phyloP scores from a whole-genome alignment of 2,888 invertebrate species.

The Iphiclides podalirius region DNA sequence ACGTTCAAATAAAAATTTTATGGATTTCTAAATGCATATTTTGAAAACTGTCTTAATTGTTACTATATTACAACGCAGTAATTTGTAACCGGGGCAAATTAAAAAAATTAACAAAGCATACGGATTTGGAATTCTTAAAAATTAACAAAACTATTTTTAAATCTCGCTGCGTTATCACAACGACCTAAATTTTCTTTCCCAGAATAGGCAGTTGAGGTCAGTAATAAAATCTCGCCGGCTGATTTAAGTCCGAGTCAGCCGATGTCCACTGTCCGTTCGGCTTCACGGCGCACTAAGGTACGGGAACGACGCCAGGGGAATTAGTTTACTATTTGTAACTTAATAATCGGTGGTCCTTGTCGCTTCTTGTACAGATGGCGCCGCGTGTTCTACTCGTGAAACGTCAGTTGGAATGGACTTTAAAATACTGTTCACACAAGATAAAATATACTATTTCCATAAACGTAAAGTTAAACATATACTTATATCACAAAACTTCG shows the following conservation, averaged over 20 bases:
- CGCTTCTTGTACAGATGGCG: conserved; percentile 3
- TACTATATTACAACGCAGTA: no score
- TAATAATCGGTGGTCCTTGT: conserved; percentile 18
- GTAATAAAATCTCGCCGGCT: conserved; percentile 34
- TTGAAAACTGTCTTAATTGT: no score
- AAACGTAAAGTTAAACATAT: no score
- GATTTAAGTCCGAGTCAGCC: conserved; percentile 31
- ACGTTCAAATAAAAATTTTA: no score
- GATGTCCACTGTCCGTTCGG: conserved; percentile 28
- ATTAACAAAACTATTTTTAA: no score
- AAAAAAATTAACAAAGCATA: no score
- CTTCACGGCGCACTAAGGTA: conserved; percentile 16
- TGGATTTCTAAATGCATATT: no score
- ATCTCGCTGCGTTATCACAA: conserved; percentile 4
- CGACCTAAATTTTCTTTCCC: not conserved
- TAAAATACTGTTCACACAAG: no score
- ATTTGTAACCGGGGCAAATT: no score
- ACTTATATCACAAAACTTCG: no score
- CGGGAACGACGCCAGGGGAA: conserved; percentile 18
- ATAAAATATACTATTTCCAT: no score
- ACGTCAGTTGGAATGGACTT: not conserved
- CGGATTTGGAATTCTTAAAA: no score
- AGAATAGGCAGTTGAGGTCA: conserved; percentile 17
- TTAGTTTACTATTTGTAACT: conserved; percentile 29
- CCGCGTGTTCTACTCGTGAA: not conserved